Evolutionary conservation across 2,888 invertebrate species (phyloP).

Genomic region (Fabriciana adippe): DNA sequence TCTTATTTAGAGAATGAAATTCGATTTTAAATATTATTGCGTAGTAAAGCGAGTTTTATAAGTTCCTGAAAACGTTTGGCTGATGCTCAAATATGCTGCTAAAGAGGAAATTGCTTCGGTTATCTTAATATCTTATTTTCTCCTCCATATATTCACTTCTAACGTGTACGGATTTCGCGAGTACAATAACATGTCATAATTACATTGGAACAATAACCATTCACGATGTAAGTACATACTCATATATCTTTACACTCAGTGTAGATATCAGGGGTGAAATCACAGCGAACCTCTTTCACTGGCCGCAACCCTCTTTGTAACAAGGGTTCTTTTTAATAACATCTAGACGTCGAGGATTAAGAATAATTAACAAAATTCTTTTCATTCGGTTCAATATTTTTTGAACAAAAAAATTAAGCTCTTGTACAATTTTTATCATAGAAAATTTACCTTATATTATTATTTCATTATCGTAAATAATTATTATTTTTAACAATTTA

Average conservation of each 20-base stretch:
- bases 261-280: neutral
- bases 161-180: neutral
- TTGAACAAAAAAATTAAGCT: neutral
- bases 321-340: constrained; percentile 14
- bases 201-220: neutral
- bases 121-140: too few species aligned
- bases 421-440: too few species aligned
- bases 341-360: constrained; percentile 11
- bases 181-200: neutral
- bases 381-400: neutral
- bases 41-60: too few species aligned
- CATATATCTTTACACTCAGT: neutral
- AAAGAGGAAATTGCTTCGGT: too few species aligned
- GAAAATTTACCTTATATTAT: too few species aligned
- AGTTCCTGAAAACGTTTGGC: too few species aligned
- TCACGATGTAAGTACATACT: too few species aligned
- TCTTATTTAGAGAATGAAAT: too few species aligned
- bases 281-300: constrained; percentile 11
- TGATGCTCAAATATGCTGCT: too few species aligned
- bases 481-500: too few species aligned
- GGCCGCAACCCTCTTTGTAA: constrained; percentile 14
- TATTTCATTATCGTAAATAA: too few species aligned
- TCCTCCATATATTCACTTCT: neutral
- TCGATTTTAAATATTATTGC: too few species aligned
- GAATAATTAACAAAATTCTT: constrained; percentile 15